Evolutionary conservation across 2,113 vertebrate genomes (phyloP).

Genomic region (Tiliqua scincoides): DNA sequence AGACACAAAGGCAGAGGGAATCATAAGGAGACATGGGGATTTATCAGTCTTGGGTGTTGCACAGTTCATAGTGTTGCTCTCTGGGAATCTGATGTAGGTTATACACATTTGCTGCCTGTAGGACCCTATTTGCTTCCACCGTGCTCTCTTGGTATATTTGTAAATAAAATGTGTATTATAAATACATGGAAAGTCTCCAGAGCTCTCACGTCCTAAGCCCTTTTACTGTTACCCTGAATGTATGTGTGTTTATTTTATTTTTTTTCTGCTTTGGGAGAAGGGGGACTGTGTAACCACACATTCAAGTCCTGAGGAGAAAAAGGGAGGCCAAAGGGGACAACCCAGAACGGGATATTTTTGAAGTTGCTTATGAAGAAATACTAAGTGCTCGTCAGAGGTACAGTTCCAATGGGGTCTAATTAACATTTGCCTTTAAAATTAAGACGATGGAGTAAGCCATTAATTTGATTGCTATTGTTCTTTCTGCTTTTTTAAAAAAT

Average conservation of each 20-base stretch:
- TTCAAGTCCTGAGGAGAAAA: constrained; percentile 57
- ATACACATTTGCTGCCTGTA: not conserved
- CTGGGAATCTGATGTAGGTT: not conserved
- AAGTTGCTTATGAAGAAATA: constrained; percentile 47
- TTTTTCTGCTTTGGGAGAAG: no score
- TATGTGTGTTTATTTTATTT: no score
- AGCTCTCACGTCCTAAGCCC: not conserved
- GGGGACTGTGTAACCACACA: constrained; percentile 11
- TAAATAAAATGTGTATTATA: not conserved
- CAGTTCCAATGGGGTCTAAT: constrained; percentile 58
- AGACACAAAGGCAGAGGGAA: not conserved
- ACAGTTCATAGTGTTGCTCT: not conserved
- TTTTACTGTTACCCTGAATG: not conserved
- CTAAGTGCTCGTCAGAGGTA: constrained; percentile 53
- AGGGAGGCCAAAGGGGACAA: constrained; percentile 53
- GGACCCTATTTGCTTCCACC: not conserved
- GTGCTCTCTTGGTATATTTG: not conserved
- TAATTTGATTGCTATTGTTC: constrained; percentile 70
- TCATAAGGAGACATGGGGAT: not conserved
- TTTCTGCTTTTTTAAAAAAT: constrained; percentile 58
- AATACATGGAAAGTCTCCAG: not conserved
- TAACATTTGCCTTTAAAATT: constrained; percentile 64
- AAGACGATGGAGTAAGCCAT: constrained; percentile 64
- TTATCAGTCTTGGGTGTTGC: not conserved
- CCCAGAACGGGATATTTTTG: constrained; percentile 45